Evolutionary conservation across 2,113 vertebrate genomes (phyloP).

Genomic region (Anas platyrhynchos): DNA sequence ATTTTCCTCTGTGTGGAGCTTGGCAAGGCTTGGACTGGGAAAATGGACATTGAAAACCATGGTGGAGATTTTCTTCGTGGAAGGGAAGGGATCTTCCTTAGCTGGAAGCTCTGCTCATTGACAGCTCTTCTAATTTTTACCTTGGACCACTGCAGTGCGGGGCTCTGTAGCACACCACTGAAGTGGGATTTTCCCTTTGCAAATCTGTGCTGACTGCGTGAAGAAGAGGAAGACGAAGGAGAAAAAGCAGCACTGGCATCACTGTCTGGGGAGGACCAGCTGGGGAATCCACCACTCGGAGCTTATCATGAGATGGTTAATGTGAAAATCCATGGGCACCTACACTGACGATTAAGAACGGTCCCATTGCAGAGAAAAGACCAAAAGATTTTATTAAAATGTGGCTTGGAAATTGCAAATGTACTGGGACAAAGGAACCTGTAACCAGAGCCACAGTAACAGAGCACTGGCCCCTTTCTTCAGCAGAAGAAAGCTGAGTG

Average conservation of each 20-base stretch:
- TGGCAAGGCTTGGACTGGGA: neutral
- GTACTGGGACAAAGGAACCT: neutral
- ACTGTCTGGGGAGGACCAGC: neutral
- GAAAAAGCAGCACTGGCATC: neutral
- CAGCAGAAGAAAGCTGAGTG: neutral
- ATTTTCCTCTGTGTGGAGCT: neutral
- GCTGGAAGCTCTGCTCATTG: neutral
- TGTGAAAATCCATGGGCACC: neutral
- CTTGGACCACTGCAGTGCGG: neutral
- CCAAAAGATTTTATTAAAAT: too few relatives aligned
- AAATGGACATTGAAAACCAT: neutral
- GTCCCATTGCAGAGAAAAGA: neutral
- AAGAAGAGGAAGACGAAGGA: neutral
- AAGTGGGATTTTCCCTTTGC: too few relatives aligned
- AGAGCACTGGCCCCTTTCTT: neutral
- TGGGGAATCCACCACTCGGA: neutral
- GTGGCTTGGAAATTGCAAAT: neutral
- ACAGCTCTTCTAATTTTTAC: neutral
- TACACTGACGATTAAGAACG: too few relatives aligned
- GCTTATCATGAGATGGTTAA: neutral
- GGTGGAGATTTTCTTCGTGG: neutral
- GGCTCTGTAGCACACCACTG: neutral
- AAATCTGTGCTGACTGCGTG: too few relatives aligned
- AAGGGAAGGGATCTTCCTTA: neutral
- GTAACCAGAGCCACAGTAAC: neutral